Evolutionary conservation across 1,140 invertebrate species (phyloP).

Genomic region (Drosophila gunungcola): DNA sequence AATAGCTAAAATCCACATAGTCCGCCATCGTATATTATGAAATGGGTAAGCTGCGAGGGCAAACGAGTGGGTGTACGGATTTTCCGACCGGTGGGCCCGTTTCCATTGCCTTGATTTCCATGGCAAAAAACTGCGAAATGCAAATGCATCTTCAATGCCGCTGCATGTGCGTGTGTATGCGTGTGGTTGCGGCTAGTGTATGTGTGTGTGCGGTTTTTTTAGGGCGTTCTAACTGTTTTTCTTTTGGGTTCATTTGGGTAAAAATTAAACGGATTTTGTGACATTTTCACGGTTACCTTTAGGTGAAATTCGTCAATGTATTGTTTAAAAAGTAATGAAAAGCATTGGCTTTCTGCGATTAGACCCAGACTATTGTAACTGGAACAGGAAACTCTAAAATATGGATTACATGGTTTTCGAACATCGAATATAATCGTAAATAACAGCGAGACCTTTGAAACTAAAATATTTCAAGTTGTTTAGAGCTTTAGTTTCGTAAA

Average conservation of each 20-base stretch:
- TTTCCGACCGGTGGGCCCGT: conserved; percentile 3
- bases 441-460: too few relatives aligned
- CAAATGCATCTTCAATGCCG: conserved; percentile 33
- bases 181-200: background rate
- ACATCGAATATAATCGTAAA: too few relatives aligned
- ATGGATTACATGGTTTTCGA: too few relatives aligned
- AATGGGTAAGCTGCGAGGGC: conserved; percentile 65
- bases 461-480: too few relatives aligned
- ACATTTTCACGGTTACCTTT: background rate
- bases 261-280: background rate
- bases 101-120: conserved; percentile 12
- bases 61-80: conserved; percentile 10
- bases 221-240: conserved; percentile 32
- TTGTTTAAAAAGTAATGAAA: background rate
- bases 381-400: background rate
- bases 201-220: conserved; percentile 16
- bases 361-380: background rate
- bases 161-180: conserved; percentile 3
- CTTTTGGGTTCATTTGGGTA: background rate
- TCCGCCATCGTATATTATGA: conserved; percentile 52
- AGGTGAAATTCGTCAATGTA: background rate
- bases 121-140: conserved; percentile 6
- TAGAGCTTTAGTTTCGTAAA: too few relatives aligned
- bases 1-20: conserved; percentile 24
- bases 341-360: background rate